Percentiles rank a stretch among this genome's conserved stretches.
Conservation (phyloP, 2,797 vertebrate genomes). For the Epinephelus malabaricus region DNA sequence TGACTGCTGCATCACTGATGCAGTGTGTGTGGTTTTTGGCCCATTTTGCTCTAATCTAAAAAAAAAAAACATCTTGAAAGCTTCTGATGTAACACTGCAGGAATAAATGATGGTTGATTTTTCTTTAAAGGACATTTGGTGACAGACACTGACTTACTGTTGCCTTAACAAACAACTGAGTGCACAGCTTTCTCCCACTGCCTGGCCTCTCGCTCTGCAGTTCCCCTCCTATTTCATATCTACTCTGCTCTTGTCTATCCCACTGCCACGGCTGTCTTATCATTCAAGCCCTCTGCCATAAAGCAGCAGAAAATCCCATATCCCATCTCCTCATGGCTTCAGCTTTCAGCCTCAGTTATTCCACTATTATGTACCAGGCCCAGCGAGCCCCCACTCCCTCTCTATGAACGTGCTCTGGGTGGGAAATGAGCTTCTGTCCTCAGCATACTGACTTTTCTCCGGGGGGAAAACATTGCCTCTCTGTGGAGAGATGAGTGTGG, state of each 20-base stretch:
- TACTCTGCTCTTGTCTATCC: conserved; percentile 47
- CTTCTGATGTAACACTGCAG: conserved; percentile 9
- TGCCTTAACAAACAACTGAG: conserved; percentile 22
- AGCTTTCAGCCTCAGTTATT: conserved; percentile 71
- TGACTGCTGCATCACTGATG: conserved; percentile 2
- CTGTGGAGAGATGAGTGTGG: conserved; percentile 31
- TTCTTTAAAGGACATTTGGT: conserved; percentile 2
- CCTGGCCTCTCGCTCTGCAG: conserved; percentile 2
- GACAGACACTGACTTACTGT: conserved; percentile 22
- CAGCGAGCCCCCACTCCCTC: conserved; percentile 47
- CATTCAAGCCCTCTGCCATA: conserved; percentile 52
- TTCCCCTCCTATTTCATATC: conserved; percentile 42
- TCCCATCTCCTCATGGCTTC: conserved; percentile 62
- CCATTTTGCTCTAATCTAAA: neutral
- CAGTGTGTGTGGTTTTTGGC: neutral
- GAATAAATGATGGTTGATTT: neutral
- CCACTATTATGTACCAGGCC: conserved; percentile 61
- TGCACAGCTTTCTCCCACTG: conserved; percentile 6
- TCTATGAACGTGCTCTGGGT: conserved; percentile 50
- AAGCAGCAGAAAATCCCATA: conserved; percentile 69
- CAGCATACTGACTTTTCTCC: conserved; percentile 34
- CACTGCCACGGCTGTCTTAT: conserved; percentile 63
- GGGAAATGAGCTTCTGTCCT: conserved; percentile 44
- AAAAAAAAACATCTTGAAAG: conserved; percentile 10
- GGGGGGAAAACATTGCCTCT: conserved; percentile 45